Evolutionary conservation across 2,888 invertebrate genomes (phyloP).

Genomic region (Drosophila neonasuta): DNA sequence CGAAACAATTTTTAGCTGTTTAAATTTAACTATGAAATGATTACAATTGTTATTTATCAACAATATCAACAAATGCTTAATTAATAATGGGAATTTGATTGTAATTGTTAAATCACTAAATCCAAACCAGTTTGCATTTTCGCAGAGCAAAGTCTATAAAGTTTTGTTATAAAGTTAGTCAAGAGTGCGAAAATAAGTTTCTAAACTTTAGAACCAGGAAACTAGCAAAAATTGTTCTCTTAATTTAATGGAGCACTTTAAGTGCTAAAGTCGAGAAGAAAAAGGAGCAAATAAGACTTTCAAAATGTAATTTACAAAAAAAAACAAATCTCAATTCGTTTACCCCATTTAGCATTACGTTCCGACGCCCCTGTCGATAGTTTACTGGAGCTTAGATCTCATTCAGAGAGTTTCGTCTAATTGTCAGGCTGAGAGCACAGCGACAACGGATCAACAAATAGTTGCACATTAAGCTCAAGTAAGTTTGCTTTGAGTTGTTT

Average conservation of each 20-base stretch:
- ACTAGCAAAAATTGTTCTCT: background rate
- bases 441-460: slow-evolving; percentile 54
- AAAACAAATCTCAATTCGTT: background rate
- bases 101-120: no score
- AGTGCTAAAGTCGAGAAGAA: background rate
- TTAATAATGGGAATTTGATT: no score
- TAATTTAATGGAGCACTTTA: background rate
- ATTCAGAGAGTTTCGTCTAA: slow-evolving; percentile 23
- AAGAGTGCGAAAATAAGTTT: background rate
- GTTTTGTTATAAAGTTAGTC: background rate
- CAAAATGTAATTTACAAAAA: no score
- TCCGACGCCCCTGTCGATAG: slow-evolving; percentile 20
- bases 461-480: slow-evolving; percentile 67
- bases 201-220: background rate
- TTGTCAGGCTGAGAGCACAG: slow-evolving; percentile 40
- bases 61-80: no score
- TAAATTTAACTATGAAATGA: no score
- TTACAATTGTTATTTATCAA: no score
- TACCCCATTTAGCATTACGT: background rate
- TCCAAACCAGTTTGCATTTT: no score
- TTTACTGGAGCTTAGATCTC: slow-evolving; percentile 27
- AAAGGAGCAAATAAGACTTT: no score
- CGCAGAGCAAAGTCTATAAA: no score
- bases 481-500: slow-evolving; percentile 36
- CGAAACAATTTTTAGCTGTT: no score